Evolutionary conservation across 2,113 vertebrate species (phyloP).

Genomic region (Muscicapa adusta): DNA sequence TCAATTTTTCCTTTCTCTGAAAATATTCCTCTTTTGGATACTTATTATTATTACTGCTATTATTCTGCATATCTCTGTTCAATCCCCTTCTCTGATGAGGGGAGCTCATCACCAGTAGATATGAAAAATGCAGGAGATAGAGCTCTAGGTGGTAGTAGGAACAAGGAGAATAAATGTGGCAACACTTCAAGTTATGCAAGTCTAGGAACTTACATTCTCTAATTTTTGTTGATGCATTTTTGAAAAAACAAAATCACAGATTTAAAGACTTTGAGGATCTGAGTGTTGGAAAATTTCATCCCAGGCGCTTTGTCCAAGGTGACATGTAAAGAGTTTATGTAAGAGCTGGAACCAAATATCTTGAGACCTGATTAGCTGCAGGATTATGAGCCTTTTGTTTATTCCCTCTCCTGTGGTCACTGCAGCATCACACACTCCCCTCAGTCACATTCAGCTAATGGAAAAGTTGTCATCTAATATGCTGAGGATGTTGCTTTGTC

Average conservation of each 20-base stretch:
- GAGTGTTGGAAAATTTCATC: not conserved
- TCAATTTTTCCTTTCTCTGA: not conserved
- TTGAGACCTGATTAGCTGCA: not conserved
- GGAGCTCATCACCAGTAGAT: not conserved
- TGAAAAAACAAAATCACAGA: not conserved
- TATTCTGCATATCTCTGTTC: not conserved
- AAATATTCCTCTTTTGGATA: not conserved
- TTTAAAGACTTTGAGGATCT: not conserved
- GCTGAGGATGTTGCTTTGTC: not conserved
- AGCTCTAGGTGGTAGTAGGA: not conserved
- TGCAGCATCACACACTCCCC: not conserved
- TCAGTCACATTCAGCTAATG: not conserved
- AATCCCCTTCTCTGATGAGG: not conserved
- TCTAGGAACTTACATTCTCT: not conserved
- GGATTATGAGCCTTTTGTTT: not conserved
- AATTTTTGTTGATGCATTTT: not conserved
- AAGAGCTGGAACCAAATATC: not conserved
- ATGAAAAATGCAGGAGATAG: not conserved
- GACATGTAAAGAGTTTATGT: not conserved
- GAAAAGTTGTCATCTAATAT: not conserved
- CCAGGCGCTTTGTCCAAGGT: not conserved
- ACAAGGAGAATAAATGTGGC: not conserved
- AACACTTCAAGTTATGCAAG: not conserved
- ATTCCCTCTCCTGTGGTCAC: not conserved
- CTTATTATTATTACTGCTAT: not conserved